A percentile compares a stretch with the other conserved stretches of the same genome.
Conservation (phyloP, 2,888 invertebrate genomes). For the Fragum sueziense region DNA sequence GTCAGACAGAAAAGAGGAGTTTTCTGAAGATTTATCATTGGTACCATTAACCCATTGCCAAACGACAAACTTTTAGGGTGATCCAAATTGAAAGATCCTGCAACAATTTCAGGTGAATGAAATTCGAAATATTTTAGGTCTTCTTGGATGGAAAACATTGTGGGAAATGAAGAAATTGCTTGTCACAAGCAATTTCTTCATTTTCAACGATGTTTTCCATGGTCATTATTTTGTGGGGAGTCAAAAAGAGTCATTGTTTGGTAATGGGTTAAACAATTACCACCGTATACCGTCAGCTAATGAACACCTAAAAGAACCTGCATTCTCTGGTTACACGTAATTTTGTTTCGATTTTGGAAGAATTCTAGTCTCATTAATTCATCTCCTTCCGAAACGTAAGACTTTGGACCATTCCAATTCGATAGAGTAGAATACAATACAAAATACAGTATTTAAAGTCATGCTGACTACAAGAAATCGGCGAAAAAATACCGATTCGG, state of each 20-base stretch:
- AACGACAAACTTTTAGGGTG: too few species aligned
- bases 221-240: too few species aligned
- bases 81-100: too few species aligned
- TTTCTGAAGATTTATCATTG: neutral
- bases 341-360: neutral
- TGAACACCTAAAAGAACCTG: neutral
- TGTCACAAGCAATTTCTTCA: neutral
- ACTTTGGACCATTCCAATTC: neutral
- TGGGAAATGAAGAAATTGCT: neutral
- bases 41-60: neutral
- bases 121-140: too few species aligned
- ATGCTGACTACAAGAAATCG: too few species aligned
- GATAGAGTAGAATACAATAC: neutral
- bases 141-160: too few species aligned
- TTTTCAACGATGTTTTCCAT: too few species aligned
- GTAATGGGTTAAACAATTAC: too few species aligned
- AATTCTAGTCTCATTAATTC: neutral
- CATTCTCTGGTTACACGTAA: neutral
- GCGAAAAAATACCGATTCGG: too few species aligned
- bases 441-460: neutral
- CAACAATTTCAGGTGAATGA: too few species aligned
- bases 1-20: too few species aligned
- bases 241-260: too few species aligned
- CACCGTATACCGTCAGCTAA: neutral
- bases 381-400: neutral